Evolutionary conservation across 1,140 invertebrate genomes (phyloP), one percentile per base, ranked within the genome.

Genomic region (Camponotus pennsylvanicus): DNA sequence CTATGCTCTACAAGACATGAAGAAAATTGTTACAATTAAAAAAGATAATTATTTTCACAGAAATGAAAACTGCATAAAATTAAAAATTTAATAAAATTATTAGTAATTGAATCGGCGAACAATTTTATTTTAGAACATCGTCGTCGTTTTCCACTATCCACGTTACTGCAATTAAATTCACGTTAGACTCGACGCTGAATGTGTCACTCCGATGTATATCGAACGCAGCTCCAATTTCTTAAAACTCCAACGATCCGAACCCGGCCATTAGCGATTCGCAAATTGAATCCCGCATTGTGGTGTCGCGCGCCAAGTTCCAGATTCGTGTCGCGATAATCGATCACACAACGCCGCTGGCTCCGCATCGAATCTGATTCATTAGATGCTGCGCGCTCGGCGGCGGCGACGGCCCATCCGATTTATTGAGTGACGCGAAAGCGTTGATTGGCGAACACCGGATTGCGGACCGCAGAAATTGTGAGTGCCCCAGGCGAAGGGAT

Each of bases 361-460:
- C n/a, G 70, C 69, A 71, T 64, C 79, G 86, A 78, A 85, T 73
- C 73, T 78, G 79, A 89, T 89, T 90, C 79, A 89, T 90, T 89
- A 90, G 67, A 64, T 63, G 55, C 34, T 52, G 67, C 57, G 42
- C 52, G 55, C 73, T 52, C 21, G 55, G 73, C 52, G 73, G 34
- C 73, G 52, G 34, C 55, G 18, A 15, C 32, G 34, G 61, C 59
- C 87, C 66, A 87, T 63, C 79, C 75, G 88, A 89, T 76, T 78
- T 84, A 83, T 59, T 52, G 73, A 52, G 45, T 63, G 76, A 78
- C 82, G 83, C 78, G 83, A 87, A 86, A 85, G 86, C 89, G 88
- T 88, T 88, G 89, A 90, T 90, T 90, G 86, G 45, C 82, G 73
- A 42, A 90, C 85, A 77, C 63, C 52, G 70, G 66, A 89, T 90